Evolutionary conservation across 2,888 invertebrate species (phyloP), one percentile per base, ranked within the genome.

Genomic region (Salticus scenicus): DNA sequence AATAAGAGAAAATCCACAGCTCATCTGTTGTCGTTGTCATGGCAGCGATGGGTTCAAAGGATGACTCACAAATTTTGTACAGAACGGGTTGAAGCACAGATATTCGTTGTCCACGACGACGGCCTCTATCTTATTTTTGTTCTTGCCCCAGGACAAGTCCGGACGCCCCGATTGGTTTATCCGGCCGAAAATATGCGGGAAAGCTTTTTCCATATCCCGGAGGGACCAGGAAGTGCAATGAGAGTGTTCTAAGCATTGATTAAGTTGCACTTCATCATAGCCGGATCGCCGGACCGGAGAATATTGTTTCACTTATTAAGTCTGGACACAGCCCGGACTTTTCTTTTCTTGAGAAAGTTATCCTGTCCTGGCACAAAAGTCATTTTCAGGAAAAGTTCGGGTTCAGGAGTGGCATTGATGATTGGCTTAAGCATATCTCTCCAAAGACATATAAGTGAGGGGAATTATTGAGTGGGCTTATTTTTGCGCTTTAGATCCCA

Each of bases 301-400:
- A 84, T 84, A 84, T 84, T 84, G 83, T 84, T 72, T 73, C 73
- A 84, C 83, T 84, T 84, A 84, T 84, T 84, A 84, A 84, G 83
- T 77, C 83, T 66, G 77, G 77, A 63, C 83, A 77, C 77, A 73
- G 73, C 73, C 27, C 41, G 74, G 72, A 66, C 70, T 67, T 66
- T 30, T 69, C 66, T 33, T 69, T 79, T 41, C 74, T 75, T 76
- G 71, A 66, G 82, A 72, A 83, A 76, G 82, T 83, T 83, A 83
- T 83, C 82, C 57, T 70, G 70, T 69, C 51, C 51, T 64, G 51
- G 47, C 28, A 71, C 76, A 76, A 83, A 83, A 83, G 82, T 83
- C 82, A 82, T 83, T 82, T 81, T 71, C 33, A n/a, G 37, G 67
- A 72, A 80, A 84, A 77, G 72, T 84, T 77, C 72, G 72, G 83